Conservation (phyloP, 1,140 invertebrate species). For the Stegodyphus mimosarum region DNA sequence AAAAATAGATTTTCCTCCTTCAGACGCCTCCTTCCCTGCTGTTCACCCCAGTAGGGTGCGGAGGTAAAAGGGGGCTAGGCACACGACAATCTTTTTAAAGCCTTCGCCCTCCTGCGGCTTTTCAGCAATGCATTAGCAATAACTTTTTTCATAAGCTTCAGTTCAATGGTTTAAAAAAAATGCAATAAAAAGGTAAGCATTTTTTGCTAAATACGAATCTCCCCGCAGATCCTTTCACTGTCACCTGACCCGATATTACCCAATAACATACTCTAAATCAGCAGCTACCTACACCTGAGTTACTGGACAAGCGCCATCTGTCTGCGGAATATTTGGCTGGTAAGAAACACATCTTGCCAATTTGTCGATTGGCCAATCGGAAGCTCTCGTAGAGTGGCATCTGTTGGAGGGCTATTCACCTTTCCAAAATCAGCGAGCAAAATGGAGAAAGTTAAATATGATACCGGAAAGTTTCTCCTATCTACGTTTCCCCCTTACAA, state of each 20-base stretch:
- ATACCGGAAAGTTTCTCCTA: slow-evolving; percentile 13
- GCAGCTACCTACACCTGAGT: slow-evolving; percentile 21
- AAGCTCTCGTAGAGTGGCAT: background rate
- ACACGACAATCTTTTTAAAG: slow-evolving; percentile 24
- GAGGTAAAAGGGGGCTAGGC: background rate
- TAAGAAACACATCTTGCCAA: slow-evolving; percentile 37
- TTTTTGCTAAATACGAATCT: background rate
- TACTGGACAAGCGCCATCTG: background rate
- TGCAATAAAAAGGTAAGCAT: background rate
- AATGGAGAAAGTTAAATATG: slow-evolving; percentile 48
- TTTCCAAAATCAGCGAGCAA: background rate
- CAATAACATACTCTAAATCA: background rate
- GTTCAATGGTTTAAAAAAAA: background rate
- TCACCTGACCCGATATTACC: slow-evolving; percentile 8
- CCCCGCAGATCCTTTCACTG: slow-evolving; percentile 5
- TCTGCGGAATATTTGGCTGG: slow-evolving; percentile 10
- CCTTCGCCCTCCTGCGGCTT: slow-evolving; percentile 3
- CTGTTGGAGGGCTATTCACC: slow-evolving; percentile 27
- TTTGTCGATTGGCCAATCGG: slow-evolving; percentile 47
- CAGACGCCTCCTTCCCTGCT: too few relatives aligned
- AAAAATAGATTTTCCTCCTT: too few relatives aligned
- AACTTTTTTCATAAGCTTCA: slow-evolving; percentile 37
- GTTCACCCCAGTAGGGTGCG: background rate
- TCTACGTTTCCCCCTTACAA: slow-evolving; percentile 6
- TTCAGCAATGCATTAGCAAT: slow-evolving; percentile 39